Evolutionary conservation across 2,797 vertebrate genomes (phyloP).

Genomic region (Ctenochaetus hawaiiensis): DNA sequence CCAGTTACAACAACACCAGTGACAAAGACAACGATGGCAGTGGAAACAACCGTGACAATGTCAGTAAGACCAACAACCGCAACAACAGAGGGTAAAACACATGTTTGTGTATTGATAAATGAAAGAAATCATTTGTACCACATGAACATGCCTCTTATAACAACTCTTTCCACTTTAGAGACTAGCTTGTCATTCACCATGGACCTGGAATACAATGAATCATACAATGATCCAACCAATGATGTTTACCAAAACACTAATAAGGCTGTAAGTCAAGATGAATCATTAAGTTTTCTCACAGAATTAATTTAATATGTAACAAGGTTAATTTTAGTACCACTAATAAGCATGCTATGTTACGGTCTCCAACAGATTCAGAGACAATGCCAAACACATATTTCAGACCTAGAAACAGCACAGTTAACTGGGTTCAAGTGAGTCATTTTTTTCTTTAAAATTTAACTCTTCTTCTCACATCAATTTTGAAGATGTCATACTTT

Average conservation of each 20-base stretch:
- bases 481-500: background rate
- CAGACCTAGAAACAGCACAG: fast-evolving
- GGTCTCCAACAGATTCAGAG: constrained; percentile 46
- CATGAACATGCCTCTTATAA: background rate
- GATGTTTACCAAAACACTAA: fast-evolving
- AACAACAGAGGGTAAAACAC: constrained; percentile 3
- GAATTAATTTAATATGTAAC: background rate
- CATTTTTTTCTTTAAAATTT: background rate
- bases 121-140: background rate
- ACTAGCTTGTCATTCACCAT: fast-evolving
- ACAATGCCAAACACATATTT: fast-evolving
- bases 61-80: background rate
- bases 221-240: background rate
- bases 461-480: too few relatives aligned
- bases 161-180: background rate
- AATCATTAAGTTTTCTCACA: background rate
- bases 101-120: background rate
- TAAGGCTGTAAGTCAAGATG: constrained; percentile 25
- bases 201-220: fast-evolving
- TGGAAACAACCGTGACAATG: background rate
- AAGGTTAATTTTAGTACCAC: background rate
- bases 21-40: fast-evolving
- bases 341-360: constrained; percentile 1
- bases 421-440: background rate
- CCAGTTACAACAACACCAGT: background rate